Evolutionary conservation across 1,140 invertebrate genomes (phyloP).

Genomic region (Drepana arcuata): DNA sequence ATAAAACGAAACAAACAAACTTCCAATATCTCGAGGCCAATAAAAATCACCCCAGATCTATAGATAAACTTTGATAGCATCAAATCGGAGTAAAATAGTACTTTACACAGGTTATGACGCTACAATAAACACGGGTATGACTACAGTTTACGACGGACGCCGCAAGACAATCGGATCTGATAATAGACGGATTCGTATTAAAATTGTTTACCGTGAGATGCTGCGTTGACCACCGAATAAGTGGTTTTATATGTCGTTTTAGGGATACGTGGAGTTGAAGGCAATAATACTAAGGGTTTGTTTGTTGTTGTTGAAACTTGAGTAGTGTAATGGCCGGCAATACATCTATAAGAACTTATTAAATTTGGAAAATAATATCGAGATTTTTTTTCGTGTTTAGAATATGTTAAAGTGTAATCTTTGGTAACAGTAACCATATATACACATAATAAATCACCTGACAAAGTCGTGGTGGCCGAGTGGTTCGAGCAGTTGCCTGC

Average conservation of each 20-base stretch:
- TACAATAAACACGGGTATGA: slow-evolving; percentile 40
- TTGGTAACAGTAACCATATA: no score
- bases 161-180: slow-evolving; percentile 43
- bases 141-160: slow-evolving; percentile 36
- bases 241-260: slow-evolving; percentile 13
- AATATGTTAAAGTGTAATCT: no score
- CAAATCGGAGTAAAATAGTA: slow-evolving; percentile 43
- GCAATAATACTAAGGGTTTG: no score
- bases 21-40: background rate
- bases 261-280: background rate
- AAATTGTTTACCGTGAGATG: slow-evolving; percentile 46
- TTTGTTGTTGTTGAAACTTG: no score
- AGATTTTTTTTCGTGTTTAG: no score
- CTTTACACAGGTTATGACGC: slow-evolving; percentile 49
- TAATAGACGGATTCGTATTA: slow-evolving; percentile 38
- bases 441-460: no score
- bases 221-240: slow-evolving; percentile 10
- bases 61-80: slow-evolving; percentile 29
- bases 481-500: no score
- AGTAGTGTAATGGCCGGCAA: no score
- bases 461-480: no score
- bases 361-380: no score
- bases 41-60: slow-evolving; percentile 4
- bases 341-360: no score
- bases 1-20: slow-evolving; percentile 3